Base-by-base conservation (phyloP, 2,113 vertebrate genomes). In the Physeter macrocephalus region DNA sequence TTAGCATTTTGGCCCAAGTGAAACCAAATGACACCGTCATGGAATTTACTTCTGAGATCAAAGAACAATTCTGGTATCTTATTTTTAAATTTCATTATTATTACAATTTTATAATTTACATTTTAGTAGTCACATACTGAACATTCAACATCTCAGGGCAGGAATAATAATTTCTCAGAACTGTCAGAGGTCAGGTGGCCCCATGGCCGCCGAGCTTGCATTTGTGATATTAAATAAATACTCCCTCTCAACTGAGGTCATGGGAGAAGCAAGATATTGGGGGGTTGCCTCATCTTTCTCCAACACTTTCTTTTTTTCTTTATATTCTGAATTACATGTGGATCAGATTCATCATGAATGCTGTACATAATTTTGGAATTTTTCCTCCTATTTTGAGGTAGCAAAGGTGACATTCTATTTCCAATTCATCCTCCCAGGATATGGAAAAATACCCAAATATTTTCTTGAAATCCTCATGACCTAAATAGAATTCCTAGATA, bases 381-480 rank as follows among this genome's bases (percentile, higher is more conserved):
- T 81, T 77, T 46, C 49, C 36, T 92, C 36, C 71, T 80, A 34
- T 71, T 95, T 54, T 72, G 36, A 93, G n/a, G 71, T 49, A 89
- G 52, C 69, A 83, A 81, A 95, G 25, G 52, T 85, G 41, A 54
- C 25, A 84, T 93, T 94, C 72, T 36, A 29, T 81, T 91, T 95
- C 88, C 21, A 94, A 46, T 59, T 88, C 61, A 75, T 90, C 25
- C 21, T 95, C 77, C 87, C 12, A 39, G 49, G 31, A 52, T 74
- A 93, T 5, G 13, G 89, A 87, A 91, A 92, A 88, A 52, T 49
- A 69, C 41, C 74, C 81, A 91, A 78, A 74, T 78, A 88, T 62
- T 93, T 94, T 93, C 82, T 93, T 90, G 34, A 93, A 94, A 90
- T 96, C n/a, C 52, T 96, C 46, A 36, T 72, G 88, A 75, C 71